Percentiles rank a stretch among this genome's conserved stretches.
These are phyloP conservation scores for Pseudolycoriella hygida DNA, from an alignment of 2,888 invertebrate species.

Conservation along the genomic window DNA sequence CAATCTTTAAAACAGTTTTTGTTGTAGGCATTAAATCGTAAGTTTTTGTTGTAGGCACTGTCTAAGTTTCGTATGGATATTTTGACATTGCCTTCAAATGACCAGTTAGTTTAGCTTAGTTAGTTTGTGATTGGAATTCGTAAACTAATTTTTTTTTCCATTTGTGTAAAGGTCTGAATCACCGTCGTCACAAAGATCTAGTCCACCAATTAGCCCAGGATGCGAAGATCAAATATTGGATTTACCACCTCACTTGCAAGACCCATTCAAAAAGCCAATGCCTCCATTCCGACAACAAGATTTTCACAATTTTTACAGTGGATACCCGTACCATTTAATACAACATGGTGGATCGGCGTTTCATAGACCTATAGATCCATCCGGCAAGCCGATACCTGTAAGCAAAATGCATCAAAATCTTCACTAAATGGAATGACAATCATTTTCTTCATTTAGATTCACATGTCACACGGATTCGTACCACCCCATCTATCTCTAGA, in stretches of 20 bases:
- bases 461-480: constrained; percentile 32
- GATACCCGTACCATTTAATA: constrained; percentile 34
- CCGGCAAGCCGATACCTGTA: constrained; percentile 28
- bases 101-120: no score
- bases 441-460: constrained; percentile 18
- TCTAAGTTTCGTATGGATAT: no score
- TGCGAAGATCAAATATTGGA: constrained; percentile 49
- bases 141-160: not conserved
- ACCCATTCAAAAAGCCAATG: constrained; percentile 28
- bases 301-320: constrained; percentile 26
- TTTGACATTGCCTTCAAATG: no score
- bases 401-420: constrained; percentile 13
- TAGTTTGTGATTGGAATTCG: no score
- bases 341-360: constrained; percentile 34
- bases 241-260: constrained; percentile 32
- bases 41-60: no score
- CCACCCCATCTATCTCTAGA: constrained; percentile 41
- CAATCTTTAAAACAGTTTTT: no score
- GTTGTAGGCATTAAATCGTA: no score
- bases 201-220: constrained; percentile 73
- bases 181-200: constrained; percentile 47
- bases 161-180: constrained; percentile 24
- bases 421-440: not conserved
- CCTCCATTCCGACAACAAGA: constrained; percentile 27
- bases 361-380: constrained; percentile 33